Base-by-base conservation (phyloP, 1,140 invertebrate genomes). In the Scylla paramamosain region DNA sequence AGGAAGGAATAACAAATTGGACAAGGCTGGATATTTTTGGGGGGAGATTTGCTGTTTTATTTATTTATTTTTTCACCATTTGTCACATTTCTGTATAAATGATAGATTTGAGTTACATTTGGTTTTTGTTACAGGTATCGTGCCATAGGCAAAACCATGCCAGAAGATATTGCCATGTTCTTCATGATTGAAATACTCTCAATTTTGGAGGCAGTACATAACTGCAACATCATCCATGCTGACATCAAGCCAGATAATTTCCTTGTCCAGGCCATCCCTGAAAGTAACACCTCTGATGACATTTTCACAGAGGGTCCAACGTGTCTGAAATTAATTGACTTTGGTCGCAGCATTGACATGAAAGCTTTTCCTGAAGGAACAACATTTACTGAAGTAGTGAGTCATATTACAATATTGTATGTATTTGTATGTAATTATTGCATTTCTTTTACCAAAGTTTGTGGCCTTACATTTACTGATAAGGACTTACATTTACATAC, bases 221-320 rank as follows among this genome's bases (percentile, higher is more conserved):
- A 98, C 96, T 98, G 98, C 96, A 98, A 98, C 97, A 99, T 99
- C 93, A 98, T 99, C 95, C 99, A 99, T 97, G 99, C 98, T 2
- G 99, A 99, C 97, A 98, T 99, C 82, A 99, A 99, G 97, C 99
- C 99, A 0, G 99, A 99, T 97, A 99, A 99, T 97, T 99, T 99
- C 97, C 97, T 99, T 96, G 97, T 99, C 46, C 98, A 98, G 97
- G 97, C 97, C 31, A 93, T 95, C 77, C 96, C 96, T 91, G 20
- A 14, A 7, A 91, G 90, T 31, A n/a, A 45, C n/a, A 91, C 84
- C 10, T 52, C 91, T 6, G 45, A 77, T 25, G 93, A 96, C 32
- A 95, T 96, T 90, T 96, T 96, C 87, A 12, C 20, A 16, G 32
- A 84, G 10, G 95, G 91, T 88, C 95, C 94, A 10, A 52, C 39